phyloP scores from a whole-genome alignment of 1,140 invertebrate genomes.

The Oppia nitens region DNA sequence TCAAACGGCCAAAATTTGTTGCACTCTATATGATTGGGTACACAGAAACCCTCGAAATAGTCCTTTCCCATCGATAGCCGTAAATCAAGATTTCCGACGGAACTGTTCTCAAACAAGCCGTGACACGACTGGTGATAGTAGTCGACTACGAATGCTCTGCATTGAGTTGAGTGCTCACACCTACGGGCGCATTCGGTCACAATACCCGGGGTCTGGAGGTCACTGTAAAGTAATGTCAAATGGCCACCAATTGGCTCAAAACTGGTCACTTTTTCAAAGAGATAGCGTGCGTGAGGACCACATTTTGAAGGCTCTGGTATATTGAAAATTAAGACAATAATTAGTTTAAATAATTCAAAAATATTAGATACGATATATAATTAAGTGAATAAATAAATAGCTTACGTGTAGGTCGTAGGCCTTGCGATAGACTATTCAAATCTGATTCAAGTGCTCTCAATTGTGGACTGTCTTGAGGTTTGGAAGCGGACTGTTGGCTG shows the following conservation, averaged over 20 bases:
- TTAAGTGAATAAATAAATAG: background rate
- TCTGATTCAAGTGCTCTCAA: background rate
- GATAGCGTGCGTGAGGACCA: conserved; percentile 24
- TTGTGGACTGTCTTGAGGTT: too few species aligned
- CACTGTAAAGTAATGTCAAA: conserved; percentile 24
- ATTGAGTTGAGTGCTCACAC: conserved; percentile 28
- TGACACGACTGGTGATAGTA: conserved; percentile 31
- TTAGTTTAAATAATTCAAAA: background rate
- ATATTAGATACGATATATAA: background rate
- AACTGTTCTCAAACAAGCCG: conserved; percentile 26
- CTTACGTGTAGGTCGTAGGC: background rate
- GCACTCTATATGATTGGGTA: conserved; percentile 20
- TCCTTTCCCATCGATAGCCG: conserved; percentile 28
- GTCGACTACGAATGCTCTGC: conserved; percentile 31
- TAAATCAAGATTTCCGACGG: conserved; percentile 26
- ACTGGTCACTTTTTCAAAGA: conserved; percentile 31
- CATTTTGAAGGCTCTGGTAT: conserved; percentile 14
- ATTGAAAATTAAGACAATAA: background rate
- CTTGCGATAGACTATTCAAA: background rate
- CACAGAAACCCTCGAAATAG: conserved; percentile 33
- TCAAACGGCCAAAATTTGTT: conserved; percentile 32
- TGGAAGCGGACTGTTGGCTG: background rate
- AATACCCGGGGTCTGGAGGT: conserved; percentile 25
- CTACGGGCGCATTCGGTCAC: conserved; percentile 27
- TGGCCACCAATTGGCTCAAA: conserved; percentile 29